phyloP scores from a whole-genome alignment of 1,140 invertebrate genomes.

The Monochamus saltuarius region DNA sequence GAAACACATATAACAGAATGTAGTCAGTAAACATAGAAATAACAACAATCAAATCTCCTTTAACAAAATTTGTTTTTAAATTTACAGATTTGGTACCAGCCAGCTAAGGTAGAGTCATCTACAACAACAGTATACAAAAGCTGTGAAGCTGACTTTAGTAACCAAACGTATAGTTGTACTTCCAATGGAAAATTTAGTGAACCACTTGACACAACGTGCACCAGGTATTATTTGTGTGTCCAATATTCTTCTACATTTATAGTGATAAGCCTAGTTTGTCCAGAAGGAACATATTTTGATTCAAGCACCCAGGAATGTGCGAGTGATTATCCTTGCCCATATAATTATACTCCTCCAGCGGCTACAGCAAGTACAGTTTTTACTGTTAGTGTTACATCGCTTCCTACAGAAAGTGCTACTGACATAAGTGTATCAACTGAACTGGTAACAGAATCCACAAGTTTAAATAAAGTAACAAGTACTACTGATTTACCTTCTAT shows the following conservation, averaged over 20 bases:
- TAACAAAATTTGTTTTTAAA: neutral
- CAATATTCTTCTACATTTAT: neutral
- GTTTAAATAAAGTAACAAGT: neutral
- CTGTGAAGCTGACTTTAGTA: neutral
- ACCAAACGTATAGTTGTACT: neutral
- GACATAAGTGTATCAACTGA: neutral
- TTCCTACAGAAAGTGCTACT: neutral
- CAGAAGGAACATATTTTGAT: neutral
- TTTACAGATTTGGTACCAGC: neutral
- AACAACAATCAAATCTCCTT: too few species aligned
- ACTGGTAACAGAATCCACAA: neutral
- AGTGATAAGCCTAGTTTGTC: neutral
- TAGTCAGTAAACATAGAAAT: too few species aligned
- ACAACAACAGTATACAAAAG: neutral
- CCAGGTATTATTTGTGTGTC: neutral
- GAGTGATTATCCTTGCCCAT: neutral
- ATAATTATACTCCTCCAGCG: too few species aligned
- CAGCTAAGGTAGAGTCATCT: too few species aligned
- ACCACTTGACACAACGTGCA: neutral
- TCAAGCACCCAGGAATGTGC: neutral
- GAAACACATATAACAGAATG: too few species aligned
- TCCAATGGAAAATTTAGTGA: neutral
- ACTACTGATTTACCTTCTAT: neutral
- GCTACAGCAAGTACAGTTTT: too few species aligned
- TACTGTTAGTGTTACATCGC: neutral